Conservation (phyloP, 2,797 vertebrate genomes). For the Xenopus petersii region DNA sequence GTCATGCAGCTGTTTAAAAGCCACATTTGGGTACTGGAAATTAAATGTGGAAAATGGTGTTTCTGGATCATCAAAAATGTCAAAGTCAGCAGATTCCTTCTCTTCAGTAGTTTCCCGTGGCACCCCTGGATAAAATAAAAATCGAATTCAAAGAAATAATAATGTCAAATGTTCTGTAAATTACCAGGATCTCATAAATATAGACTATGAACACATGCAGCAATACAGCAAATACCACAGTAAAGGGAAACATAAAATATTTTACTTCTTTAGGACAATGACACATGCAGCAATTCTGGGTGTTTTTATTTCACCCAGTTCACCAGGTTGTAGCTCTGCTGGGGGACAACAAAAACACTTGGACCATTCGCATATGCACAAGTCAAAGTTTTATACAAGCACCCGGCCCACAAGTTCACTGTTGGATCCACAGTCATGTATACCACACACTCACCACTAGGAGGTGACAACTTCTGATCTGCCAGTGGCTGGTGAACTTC, state of each 20-base stretch:
- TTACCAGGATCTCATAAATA: too few species aligned
- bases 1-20: slow-evolving; percentile 87
- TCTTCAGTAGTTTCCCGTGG: slow-evolving; percentile 84
- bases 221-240: too few species aligned
- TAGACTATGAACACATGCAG: not conserved
- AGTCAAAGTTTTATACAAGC: not conserved
- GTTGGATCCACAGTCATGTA: too few species aligned
- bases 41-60: slow-evolving; percentile 95
- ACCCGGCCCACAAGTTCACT: not conserved
- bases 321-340: too few species aligned
- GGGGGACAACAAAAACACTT: too few species aligned
- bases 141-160: not conserved
- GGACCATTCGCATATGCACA: too few species aligned
- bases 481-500: too few species aligned
- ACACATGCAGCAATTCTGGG: too few species aligned
- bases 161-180: too few species aligned
- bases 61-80: slow-evolving; percentile 94
- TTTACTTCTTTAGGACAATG: too few species aligned
- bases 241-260: too few species aligned
- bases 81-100: slow-evolving; percentile 89
- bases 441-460: not conserved
- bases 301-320: too few species aligned
- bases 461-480: not conserved
- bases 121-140: slow-evolving; percentile 67
- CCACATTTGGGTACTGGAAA: slow-evolving; percentile 91